Conservation (phyloP, 2,797 vertebrate genomes). For the Clarias pachynema region DNA sequence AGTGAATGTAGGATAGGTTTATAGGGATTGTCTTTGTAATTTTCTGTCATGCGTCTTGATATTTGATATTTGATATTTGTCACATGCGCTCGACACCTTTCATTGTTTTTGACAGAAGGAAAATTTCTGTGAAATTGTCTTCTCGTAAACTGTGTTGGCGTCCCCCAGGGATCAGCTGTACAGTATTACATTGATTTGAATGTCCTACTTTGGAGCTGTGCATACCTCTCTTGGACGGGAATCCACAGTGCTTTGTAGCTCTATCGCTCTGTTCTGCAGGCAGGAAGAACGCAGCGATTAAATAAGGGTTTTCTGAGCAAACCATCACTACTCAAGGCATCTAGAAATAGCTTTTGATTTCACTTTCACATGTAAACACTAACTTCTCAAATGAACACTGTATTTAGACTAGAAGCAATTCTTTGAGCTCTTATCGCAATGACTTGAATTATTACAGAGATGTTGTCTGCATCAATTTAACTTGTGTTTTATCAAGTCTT, state of each 20-base stretch:
- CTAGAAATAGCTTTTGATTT: background rate
- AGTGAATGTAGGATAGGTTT: background rate
- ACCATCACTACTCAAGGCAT: background rate
- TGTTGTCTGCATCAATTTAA: background rate
- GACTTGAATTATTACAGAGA: background rate
- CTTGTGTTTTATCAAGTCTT: constrained; percentile 3
- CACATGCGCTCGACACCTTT: background rate
- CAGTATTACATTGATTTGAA: background rate
- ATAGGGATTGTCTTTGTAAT: background rate
- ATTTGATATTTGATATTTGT: background rate
- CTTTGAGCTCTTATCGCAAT: background rate
- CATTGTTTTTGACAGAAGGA: background rate
- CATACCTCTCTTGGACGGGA: constrained; percentile 7
- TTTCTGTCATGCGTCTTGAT: background rate
- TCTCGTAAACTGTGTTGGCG: background rate
- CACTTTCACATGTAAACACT: background rate
- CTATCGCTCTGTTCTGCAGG: background rate
- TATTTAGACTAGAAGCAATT: background rate
- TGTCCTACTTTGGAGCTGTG: constrained; percentile 9
- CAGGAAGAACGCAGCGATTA: background rate
- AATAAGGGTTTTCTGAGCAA: background rate
- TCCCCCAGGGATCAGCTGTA: background rate
- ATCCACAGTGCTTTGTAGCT: background rate
- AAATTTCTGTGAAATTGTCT: background rate
- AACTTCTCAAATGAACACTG: background rate